phyloP scores from a whole-genome alignment of 2,797 vertebrate genomes.

The Myiotriccus ornatus region DNA sequence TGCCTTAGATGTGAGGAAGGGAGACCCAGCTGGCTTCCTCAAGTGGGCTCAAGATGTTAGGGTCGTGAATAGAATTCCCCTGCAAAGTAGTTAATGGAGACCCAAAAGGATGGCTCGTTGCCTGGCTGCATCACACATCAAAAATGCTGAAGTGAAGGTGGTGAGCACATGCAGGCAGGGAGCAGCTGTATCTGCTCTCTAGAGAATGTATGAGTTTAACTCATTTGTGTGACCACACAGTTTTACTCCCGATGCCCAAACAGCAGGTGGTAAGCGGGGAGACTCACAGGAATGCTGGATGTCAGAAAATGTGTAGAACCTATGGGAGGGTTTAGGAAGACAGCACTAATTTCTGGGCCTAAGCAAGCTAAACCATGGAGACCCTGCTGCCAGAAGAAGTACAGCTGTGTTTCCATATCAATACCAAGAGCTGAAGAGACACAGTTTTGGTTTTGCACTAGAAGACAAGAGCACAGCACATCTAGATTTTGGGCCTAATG shows the following conservation, averaged over 20 bases:
- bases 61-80: not conserved
- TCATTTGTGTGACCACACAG: not conserved
- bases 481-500: not conserved
- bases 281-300: not conserved
- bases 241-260: not conserved
- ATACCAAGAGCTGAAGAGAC: not conserved
- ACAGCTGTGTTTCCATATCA: not conserved
- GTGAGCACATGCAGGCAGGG: fast-evolving
- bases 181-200: not conserved
- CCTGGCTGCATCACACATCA: not conserved
- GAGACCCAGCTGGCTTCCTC: not conserved
- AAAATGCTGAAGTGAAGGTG: not conserved
- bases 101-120: not conserved
- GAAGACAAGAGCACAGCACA: not conserved
- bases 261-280: not conserved
- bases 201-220: not conserved
- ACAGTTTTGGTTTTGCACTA: not conserved
- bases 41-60: not conserved
- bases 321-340: not conserved
- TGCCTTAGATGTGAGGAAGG: not conserved
- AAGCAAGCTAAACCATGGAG: not conserved
- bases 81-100: not conserved
- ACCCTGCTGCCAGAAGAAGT: not conserved
- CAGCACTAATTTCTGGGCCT: not conserved
- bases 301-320: not conserved